Base-by-base conservation (phyloP, 2,113 vertebrate species). In the Bettongia penicillata region DNA sequence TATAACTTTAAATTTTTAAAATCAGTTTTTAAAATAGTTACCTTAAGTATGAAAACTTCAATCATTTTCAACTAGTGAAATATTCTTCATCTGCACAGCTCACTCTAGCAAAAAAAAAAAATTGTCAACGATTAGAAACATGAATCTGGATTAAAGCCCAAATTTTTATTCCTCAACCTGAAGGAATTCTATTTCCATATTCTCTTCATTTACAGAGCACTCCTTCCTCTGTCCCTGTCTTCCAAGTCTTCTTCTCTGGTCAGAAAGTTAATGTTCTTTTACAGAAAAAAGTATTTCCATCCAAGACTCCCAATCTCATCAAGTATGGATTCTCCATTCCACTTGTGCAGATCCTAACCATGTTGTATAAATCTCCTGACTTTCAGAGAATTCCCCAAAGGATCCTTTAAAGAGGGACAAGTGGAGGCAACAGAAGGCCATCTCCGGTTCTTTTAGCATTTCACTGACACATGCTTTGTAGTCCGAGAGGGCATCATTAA, bases 1-100 rank as follows among this genome's bases (percentile, higher is more conserved):
- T 84, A n/a, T 84, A 43, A 84, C 19, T 43, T 8, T 23, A 7
- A 68, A 77, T 31, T 6, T 19, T 68, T 68, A 23, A 43, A 84
- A 84, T 19, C 0, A 31, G 90, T 11, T 90, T 90, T 16, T 14
- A 50, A 90, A 31, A n/a, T n/a, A 26, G 37, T 3, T 98, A 98
- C 98, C 98, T 97, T 95, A 91, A 98, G 91, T 4, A 98, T 3
- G 9, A 48, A 8, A 0, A 98, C 93, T 51, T 98, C 97, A 98
- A 98, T 97, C 53, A 51, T 96, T 96, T 51, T 77, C 90, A 95
- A 43, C 31, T 26, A 89, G 23, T 47, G 0, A 93, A 1, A 3
- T 90, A n/a, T 55, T 94, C 50, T 53, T 96, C 90, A 77, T 53
- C 48, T 37, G 51, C 37, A 6, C 68, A 84, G 68, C 7, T 84